These are phyloP conservation scores for Plecturocebus donacophilus DNA, from an alignment of 2,113 vertebrate species.

Conservation along the genomic window DNA sequence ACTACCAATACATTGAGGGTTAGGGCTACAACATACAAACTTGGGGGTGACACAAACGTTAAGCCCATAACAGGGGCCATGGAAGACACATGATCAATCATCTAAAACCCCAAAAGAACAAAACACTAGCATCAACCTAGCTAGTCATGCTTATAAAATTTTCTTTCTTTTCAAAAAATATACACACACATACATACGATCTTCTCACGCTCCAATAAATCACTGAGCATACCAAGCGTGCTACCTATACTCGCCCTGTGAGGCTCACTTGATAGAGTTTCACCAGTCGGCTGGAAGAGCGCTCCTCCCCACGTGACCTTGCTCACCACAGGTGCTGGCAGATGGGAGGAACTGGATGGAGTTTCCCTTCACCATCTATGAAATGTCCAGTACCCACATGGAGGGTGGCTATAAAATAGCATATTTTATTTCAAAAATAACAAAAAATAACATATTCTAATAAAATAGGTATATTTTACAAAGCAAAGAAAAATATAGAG, in stretches of 20 bases:
- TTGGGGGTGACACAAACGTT: too few relatives aligned
- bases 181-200: background rate
- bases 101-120: background rate
- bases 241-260: background rate
- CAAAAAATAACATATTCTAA: too few relatives aligned
- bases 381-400: background rate
- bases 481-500: too few relatives aligned
- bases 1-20: too few relatives aligned
- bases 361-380: background rate
- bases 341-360: accelerated
- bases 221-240: accelerated
- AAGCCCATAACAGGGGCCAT: background rate
- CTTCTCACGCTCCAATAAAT: background rate
- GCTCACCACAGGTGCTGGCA: background rate
- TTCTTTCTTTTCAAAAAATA: background rate
- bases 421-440: too few relatives aligned
- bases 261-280: background rate
- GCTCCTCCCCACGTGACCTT: accelerated
- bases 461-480: too few relatives aligned
- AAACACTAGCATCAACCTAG: background rate
- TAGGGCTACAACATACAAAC: background rate
- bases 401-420: too few relatives aligned
- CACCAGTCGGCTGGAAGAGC: too few relatives aligned
- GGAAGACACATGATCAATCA: accelerated
- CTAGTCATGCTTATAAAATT: background rate